Percentiles rank a stretch among this genome's conserved stretches.
These are phyloP conservation scores for Oriolus oriolus DNA, from an alignment of 2,113 vertebrate species.

Conservation along the genomic window DNA sequence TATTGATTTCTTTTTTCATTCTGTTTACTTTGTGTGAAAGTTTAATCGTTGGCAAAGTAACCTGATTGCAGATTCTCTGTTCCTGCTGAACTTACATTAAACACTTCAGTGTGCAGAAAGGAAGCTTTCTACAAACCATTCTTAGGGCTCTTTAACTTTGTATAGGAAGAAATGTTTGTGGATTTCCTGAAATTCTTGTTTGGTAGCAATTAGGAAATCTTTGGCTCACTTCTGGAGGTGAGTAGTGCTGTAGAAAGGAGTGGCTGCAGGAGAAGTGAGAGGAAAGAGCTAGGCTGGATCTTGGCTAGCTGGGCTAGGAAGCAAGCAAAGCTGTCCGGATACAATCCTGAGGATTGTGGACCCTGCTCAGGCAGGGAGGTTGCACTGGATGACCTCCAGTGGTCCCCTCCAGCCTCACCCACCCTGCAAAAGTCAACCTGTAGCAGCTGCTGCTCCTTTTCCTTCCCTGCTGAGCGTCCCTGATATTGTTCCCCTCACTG, in stretches of 20 bases:
- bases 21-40: background rate
- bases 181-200: background rate
- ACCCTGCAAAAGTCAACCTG: background rate
- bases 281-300: background rate
- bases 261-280: background rate
- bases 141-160: background rate
- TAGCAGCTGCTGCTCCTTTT: background rate
- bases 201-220: background rate
- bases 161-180: background rate
- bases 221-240: background rate
- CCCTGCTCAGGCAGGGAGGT: background rate
- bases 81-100: background rate
- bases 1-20: background rate
- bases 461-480: background rate
- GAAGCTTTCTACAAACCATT: background rate
- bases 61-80: background rate
- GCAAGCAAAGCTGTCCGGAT: fast-evolving
- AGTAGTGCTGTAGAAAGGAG: background rate
- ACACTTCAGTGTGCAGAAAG: background rate
- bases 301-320: background rate
- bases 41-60: background rate
- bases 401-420: background rate
- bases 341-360: background rate
- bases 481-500: fast-evolving
- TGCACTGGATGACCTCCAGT: background rate